phyloP scores from a whole-genome alignment of 2,113 vertebrate genomes.

The Piaya cayana region DNA sequence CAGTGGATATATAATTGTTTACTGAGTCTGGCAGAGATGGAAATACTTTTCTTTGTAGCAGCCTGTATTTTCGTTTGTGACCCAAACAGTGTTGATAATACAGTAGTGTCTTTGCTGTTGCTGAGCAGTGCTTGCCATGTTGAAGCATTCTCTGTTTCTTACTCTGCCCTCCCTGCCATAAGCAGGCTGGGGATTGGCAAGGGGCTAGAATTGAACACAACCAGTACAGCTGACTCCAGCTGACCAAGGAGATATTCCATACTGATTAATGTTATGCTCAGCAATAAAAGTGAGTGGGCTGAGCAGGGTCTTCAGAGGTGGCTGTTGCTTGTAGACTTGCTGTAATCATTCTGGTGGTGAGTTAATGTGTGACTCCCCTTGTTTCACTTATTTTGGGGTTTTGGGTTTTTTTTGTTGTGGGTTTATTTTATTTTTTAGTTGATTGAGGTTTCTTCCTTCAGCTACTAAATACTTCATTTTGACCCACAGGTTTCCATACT shows the following conservation, averaged over 20 bases:
- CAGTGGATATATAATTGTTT: not conserved
- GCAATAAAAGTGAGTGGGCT: not conserved
- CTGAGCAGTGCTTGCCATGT: not conserved
- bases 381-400: not conserved
- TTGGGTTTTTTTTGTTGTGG: rapidly evolving
- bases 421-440: not conserved
- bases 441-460: not conserved
- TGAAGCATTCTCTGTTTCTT: not conserved
- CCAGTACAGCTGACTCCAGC: not conserved
- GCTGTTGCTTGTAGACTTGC: not conserved
- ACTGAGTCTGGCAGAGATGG: not conserved
- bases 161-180: not conserved
- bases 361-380: not conserved
- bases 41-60: not conserved
- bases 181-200: not conserved
- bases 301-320: not conserved
- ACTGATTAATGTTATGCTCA: not conserved
- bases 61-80: not conserved
- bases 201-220: not conserved
- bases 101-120: not conserved
- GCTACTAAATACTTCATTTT: not conserved
- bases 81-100: not conserved
- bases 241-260: not conserved
- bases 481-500: not conserved
- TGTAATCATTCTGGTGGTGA: not conserved